These are phyloP conservation scores for Oncorhynchus nerka DNA, from an alignment of 2,113 vertebrate species.

Conservation along the genomic window DNA sequence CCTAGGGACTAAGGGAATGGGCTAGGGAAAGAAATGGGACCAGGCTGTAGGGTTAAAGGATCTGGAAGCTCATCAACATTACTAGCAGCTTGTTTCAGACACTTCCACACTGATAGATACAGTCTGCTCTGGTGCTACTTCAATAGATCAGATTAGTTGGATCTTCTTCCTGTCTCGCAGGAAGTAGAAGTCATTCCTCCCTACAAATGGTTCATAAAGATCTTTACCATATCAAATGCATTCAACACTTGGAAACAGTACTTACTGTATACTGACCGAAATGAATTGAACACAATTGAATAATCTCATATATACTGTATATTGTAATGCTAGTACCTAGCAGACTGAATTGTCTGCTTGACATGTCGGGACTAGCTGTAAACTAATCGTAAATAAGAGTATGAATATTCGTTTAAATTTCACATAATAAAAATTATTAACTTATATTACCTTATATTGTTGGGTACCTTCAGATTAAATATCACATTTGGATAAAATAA, in stretches of 20 bases:
- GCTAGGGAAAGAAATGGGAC: neutral
- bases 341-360: neutral
- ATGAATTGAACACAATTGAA: neutral
- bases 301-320: too few species aligned
- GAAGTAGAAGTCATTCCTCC: neutral
- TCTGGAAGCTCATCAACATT: neutral
- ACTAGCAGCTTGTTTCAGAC: slow-evolving; percentile 1
- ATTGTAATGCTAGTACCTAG: too few species aligned
- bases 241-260: too few species aligned
- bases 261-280: too few species aligned
- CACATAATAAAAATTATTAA: neutral
- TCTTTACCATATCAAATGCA: neutral
- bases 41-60: neutral
- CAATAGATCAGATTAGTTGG: neutral
- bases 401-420: neutral
- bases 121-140: neutral
- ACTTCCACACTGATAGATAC: neutral
- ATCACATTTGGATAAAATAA: neutral
- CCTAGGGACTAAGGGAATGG: neutral
- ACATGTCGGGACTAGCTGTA: neutral
- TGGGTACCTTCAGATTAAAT: slow-evolving; percentile 19
- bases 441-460: slow-evolving; percentile 2
- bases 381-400: neutral
- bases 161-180: too few species aligned
- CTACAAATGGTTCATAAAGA: neutral